Conservation (phyloP, 2,113 vertebrate species). For the Mixornis gularis region DNA sequence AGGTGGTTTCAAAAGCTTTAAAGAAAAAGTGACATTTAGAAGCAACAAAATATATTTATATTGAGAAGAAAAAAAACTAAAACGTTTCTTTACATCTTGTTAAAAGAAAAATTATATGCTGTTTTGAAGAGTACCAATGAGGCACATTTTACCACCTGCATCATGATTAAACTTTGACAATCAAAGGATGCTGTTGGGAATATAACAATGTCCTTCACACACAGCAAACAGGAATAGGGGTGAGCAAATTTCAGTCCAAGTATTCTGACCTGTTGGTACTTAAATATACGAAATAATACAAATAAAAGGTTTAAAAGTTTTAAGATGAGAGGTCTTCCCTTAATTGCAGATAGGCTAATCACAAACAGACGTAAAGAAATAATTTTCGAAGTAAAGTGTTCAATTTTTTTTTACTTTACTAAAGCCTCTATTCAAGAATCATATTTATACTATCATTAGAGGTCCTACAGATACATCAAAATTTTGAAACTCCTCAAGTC, state of each 20-base stretch:
- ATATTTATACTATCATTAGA: not conserved
- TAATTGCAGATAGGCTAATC: not conserved
- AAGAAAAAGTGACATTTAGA: not conserved
- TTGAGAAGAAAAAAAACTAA: not conserved
- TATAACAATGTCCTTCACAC: not conserved
- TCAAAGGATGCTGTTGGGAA: not conserved
- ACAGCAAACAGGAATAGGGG: not conserved
- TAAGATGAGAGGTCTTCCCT: not conserved
- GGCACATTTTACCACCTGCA: not conserved
- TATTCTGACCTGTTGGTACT: not conserved
- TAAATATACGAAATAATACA: not conserved
- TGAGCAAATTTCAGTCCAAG: not conserved
- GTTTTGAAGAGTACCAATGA: not conserved
- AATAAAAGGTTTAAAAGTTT: not conserved
- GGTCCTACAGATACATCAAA: not conserved
- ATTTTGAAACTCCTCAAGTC: not conserved
- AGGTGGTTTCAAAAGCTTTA: not conserved
- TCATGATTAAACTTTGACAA: not conserved
- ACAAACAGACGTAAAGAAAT: not conserved
- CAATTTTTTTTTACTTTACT: not conserved
- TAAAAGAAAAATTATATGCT: not conserved
- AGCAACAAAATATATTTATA: not conserved
- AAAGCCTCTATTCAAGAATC: not conserved
- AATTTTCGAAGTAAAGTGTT: not conserved
- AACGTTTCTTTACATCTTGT: not conserved